These are phyloP conservation scores for Steatocranus sp. DNA, from an alignment of 2,797 vertebrate species.

Conservation along the genomic window DNA sequence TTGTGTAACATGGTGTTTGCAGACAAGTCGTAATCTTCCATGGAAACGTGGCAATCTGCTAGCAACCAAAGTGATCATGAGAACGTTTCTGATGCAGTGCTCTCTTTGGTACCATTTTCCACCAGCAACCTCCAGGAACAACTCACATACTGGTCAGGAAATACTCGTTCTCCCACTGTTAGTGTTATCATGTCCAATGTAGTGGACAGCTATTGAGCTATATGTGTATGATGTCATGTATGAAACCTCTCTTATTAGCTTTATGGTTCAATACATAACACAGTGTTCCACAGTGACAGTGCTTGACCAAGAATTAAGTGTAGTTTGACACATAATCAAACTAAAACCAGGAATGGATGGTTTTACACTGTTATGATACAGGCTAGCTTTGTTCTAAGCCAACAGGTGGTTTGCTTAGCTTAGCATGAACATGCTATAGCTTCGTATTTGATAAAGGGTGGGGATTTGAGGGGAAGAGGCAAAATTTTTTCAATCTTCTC, in stretches of 20 bases:
- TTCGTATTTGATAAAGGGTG: background rate
- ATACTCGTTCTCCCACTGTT: background rate
- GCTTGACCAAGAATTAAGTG: background rate
- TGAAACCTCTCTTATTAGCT: background rate
- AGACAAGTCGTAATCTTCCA: accelerated
- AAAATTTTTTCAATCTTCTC: background rate
- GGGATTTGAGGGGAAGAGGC: background rate
- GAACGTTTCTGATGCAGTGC: background rate
- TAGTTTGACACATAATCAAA: background rate
- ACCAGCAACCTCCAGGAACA: background rate
- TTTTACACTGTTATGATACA: background rate
- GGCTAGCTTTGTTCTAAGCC: background rate
- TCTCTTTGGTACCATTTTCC: background rate
- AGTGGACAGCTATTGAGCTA: background rate
- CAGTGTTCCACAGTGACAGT: background rate
- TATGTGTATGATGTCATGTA: background rate
- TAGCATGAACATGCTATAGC: background rate
- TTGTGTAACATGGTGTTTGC: background rate
- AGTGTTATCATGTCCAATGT: background rate
- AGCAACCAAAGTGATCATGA: background rate
- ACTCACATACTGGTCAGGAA: background rate
- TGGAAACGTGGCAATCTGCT: background rate
- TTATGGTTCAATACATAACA: background rate
- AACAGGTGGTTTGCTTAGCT: background rate
- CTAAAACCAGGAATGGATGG: background rate